Evolutionary conservation across 2,113 vertebrate genomes (phyloP).

Genomic region (Falco punctatus): DNA sequence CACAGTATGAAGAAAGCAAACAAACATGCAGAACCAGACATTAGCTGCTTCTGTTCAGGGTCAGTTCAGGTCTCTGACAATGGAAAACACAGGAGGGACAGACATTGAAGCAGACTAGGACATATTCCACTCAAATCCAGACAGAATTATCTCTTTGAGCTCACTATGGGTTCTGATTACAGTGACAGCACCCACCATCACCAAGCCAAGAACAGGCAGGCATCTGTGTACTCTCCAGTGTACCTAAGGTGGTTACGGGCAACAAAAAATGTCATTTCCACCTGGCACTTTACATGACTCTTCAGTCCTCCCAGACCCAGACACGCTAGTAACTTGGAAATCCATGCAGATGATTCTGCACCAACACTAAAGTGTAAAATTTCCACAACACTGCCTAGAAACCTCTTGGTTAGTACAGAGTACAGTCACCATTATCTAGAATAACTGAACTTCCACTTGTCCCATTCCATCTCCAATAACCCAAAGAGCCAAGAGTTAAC

Average conservation of each 20-base stretch:
- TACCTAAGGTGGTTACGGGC: not conserved
- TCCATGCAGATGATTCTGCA: no score
- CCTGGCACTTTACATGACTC: not conserved
- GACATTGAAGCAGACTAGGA: not conserved
- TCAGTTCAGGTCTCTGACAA: not conserved
- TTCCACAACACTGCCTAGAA: not conserved
- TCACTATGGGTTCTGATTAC: not conserved
- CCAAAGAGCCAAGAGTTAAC: not conserved
- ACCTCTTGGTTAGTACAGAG: not conserved
- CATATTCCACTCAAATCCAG: not conserved
- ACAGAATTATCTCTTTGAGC: not conserved
- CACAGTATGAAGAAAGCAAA: not conserved
- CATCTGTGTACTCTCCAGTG: not conserved
- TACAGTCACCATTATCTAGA: not conserved
- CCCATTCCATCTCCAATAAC: not conserved
- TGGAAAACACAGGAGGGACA: not conserved
- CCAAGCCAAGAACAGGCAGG: not conserved
- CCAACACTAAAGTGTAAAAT: not conserved
- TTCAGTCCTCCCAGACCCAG: not conserved
- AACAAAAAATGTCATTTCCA: not conserved
- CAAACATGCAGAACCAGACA: rapidly evolving
- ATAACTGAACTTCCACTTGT: not conserved
- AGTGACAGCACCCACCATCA: not conserved
- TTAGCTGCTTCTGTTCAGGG: not conserved
- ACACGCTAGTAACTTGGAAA: not conserved